phyloP scores from a whole-genome alignment of 1,140 invertebrate species.

The Drosophila persimilis region DNA sequence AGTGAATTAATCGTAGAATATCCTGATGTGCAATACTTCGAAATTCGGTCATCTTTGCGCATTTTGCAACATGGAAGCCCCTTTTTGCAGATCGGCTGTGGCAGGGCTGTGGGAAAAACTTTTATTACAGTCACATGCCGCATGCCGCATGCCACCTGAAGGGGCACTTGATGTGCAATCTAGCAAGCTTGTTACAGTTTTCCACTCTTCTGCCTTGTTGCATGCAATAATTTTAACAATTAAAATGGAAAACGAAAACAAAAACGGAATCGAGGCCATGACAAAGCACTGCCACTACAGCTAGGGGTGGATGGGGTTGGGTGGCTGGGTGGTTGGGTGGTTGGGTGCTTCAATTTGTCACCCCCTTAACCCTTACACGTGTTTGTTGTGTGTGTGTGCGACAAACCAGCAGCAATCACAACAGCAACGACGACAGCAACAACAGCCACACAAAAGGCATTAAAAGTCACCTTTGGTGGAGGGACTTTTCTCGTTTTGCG shows the following conservation, averaged over 20 bases:
- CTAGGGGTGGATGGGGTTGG: background rate
- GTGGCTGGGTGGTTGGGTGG: background rate
- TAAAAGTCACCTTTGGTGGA: constrained; percentile 76
- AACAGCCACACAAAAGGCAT: constrained; percentile 58
- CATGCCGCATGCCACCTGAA: constrained; percentile 10
- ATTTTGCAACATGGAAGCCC: background rate
- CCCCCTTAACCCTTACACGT: constrained; percentile 46
- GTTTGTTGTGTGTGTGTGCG: constrained; percentile 32
- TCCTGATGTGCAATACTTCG: no score
- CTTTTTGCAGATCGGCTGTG: background rate
- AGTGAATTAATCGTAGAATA: no score
- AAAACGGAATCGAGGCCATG: constrained; percentile 40
- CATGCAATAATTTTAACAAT: constrained; percentile 70
- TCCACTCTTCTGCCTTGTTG: constrained; percentile 24
- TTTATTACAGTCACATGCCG: constrained; percentile 7
- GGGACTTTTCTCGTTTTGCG: constrained; percentile 31
- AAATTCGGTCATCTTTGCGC: no score
- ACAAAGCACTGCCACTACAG: constrained; percentile 30
- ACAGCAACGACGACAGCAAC: constrained; percentile 43
- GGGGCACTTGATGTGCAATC: constrained; percentile 41
- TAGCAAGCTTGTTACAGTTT: constrained; percentile 37
- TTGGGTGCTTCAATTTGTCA: constrained; percentile 24
- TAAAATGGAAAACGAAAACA: constrained; percentile 55
- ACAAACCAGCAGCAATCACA: constrained; percentile 74
- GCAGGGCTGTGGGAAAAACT: background rate